Percentiles rank a stretch among this genome's conserved stretches.
These are phyloP conservation scores for Poecile atricapillus DNA, from an alignment of 2,113 vertebrate species.

Conservation along the genomic window DNA sequence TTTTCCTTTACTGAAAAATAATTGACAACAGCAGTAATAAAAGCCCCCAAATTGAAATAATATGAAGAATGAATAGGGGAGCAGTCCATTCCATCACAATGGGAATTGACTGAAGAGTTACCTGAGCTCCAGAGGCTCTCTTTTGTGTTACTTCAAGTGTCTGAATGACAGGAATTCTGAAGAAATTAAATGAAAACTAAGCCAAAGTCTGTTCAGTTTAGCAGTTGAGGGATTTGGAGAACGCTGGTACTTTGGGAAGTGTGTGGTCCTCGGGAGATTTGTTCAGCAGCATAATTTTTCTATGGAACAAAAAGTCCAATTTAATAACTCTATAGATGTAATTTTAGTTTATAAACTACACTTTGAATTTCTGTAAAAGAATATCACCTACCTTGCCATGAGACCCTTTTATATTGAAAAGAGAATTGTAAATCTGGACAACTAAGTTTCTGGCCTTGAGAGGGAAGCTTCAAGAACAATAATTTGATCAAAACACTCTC, in stretches of 20 bases:
- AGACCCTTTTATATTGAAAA: slow-evolving; percentile 12
- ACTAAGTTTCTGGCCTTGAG: neutral
- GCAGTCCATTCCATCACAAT: neutral
- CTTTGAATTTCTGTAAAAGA: slow-evolving; percentile 11
- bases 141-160: neutral
- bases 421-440: slow-evolving; percentile 34
- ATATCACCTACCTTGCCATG: neutral
- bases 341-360: slow-evolving; percentile 22
- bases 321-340: neutral
- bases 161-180: neutral
- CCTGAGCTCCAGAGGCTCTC: neutral
- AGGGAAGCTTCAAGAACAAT: slow-evolving; percentile 40
- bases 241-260: neutral
- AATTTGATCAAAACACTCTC: slow-evolving; percentile 37
- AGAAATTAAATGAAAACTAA: slow-evolving; percentile 22
- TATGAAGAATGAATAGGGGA: neutral
- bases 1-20: neutral
- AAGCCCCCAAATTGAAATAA: neutral
- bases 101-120: neutral
- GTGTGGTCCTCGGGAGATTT: slow-evolving; percentile 4
- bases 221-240: neutral
- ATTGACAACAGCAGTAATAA: neutral
- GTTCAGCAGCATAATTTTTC: slow-evolving; percentile 12
- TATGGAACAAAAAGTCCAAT: neutral
- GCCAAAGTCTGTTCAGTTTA: neutral